Evolutionary conservation across 2,888 invertebrate genomes (phyloP).

Genomic region (Melieria omissa): DNA sequence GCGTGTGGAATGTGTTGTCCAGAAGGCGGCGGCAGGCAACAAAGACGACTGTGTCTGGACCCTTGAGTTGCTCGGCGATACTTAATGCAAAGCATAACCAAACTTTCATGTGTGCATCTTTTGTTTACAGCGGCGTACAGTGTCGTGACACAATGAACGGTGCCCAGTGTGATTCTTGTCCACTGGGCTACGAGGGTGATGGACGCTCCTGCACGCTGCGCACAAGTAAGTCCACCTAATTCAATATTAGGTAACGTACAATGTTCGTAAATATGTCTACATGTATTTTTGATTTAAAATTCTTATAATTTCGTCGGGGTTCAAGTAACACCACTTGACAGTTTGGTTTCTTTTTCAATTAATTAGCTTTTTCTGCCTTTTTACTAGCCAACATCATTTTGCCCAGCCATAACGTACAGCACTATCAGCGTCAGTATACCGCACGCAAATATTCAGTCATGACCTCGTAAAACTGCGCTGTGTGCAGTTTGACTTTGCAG

Average conservation of each 20-base stretch:
- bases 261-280: background rate
- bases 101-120: background rate
- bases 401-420: constrained; percentile 65
- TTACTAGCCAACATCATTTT: constrained; percentile 60
- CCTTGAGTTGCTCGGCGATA: too few species aligned
- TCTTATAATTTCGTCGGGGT: too few species aligned
- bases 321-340: background rate
- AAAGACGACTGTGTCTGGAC: too few species aligned
- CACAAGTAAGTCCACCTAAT: constrained; percentile 17
- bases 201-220: constrained; percentile 76
- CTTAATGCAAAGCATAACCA: too few species aligned
- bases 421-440: constrained; percentile 45
- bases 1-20: background rate
- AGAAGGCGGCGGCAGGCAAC: background rate
- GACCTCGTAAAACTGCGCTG: constrained; percentile 8
- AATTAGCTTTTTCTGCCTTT: background rate
- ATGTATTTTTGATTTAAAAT: too few species aligned
- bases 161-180: constrained; percentile 79
- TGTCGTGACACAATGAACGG: constrained; percentile 73
- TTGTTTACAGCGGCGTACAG: constrained; percentile 68
- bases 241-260: background rate
- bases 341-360: constrained; percentile 7
- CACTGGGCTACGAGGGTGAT: constrained; percentile 79
- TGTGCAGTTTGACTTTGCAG: background rate
- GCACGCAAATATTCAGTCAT: constrained; percentile 34